Evolutionary conservation across 1,140 invertebrate genomes (phyloP), one percentile per base, ranked within the genome.

Genomic region (Diploscapter pachys): DNA sequence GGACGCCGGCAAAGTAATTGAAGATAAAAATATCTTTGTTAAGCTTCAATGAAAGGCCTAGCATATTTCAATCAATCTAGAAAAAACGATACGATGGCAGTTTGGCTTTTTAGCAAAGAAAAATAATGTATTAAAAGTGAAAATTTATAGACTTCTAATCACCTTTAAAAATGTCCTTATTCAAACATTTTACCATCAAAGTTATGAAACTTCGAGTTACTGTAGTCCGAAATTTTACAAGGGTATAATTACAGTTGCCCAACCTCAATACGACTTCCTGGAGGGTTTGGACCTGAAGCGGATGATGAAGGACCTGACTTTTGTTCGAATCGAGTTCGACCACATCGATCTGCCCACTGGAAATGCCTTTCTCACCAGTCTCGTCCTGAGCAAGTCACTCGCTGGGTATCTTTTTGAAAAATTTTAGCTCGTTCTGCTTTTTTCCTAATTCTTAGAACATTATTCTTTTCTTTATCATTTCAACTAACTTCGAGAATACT

Each of bases 221-320:
- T 49, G 5, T 63, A 8, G 8, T 8, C 6, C 48, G 3, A 63
- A 63, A 31, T 31, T 31, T 31, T 31, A 31, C 31, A 31, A 31
- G 31, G 31, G 31, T 31, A 31, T 31, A 31, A 31, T 31, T 31
- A 31, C 31, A 31, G 31, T 31, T 4, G 8, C 62, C n/a, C 5
- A 4, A n/a, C 3, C 61, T 70, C 3, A 56, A 70, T 31, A 31
- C 31, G 68, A 70, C 48, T 59, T 59, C n/a, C 63, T 61, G n/a
- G 68, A 70, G 49, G 68, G 62, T 61, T 11, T 70, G 59, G 56
- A 70, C 51, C 13, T 70, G 4, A 51, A 70, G 31, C 59, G 62
- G 62, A 59, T 70, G 55, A 56, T 70, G 56, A 70, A 70, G 62
- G 68, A 70, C 48, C 56, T 70, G 4, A 61, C 68, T 51, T 70